Evolutionary conservation across 2,888 invertebrate genomes (phyloP).

Genomic region (Gryllus longicercus): DNA sequence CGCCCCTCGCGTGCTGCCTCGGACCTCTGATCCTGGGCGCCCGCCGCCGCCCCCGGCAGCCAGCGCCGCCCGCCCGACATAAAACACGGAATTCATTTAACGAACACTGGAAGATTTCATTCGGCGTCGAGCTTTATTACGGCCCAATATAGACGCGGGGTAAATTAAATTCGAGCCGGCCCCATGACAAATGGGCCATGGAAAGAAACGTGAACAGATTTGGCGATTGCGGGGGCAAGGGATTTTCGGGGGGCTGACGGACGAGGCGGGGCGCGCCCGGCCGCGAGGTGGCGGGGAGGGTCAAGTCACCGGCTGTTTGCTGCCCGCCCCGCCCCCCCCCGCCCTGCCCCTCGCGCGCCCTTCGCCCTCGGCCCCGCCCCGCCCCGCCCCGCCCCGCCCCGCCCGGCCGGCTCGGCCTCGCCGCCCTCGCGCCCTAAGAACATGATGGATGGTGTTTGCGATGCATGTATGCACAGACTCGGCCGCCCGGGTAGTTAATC

Average conservation of each 20-base stretch:
- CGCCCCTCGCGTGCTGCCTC: not conserved
- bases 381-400: not conserved
- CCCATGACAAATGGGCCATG: not conserved
- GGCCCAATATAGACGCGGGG: not conserved
- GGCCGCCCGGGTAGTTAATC: slow-evolving; percentile 9
- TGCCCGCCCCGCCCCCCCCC: not conserved
- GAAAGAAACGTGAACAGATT: slow-evolving; percentile 17
- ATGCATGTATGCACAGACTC: slow-evolving; percentile 17
- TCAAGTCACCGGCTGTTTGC: too few species aligned
- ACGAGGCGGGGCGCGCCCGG: too few species aligned
- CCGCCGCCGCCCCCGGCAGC: not conserved
- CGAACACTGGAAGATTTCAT: slow-evolving; percentile 2
- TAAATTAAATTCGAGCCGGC: slow-evolving; percentile 2
- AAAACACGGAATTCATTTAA: slow-evolving; percentile 1
- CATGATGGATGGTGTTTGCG: slow-evolving; percentile 17
- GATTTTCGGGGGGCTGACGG: not conserved
- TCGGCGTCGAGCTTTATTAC: slow-evolving; percentile 1
- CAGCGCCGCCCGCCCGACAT: not conserved
- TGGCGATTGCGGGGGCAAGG: not conserved
- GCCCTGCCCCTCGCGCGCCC: not conserved
- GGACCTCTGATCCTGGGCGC: not conserved
- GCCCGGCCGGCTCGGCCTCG: not conserved
- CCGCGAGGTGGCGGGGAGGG: too few species aligned
- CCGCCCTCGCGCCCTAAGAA: not conserved
- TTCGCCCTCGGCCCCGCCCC: not conserved